Conservation (phyloP, 2,888 invertebrate species). For the Prosopocoilus inquinatus region DNA sequence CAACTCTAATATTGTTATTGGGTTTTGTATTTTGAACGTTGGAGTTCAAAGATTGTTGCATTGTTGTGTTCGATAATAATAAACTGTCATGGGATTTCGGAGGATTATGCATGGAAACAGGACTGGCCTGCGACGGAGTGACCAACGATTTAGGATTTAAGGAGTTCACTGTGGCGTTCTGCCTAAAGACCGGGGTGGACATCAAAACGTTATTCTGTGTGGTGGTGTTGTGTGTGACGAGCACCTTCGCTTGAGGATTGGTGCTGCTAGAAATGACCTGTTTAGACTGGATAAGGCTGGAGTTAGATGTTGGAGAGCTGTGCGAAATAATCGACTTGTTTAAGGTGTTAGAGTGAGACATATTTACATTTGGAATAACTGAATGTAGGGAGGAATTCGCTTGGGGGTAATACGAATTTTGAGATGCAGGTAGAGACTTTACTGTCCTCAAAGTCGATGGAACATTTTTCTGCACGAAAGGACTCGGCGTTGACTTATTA, state of each 20-base stretch:
- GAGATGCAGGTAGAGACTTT: slow-evolving; percentile 3
- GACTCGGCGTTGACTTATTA: slow-evolving; percentile 5
- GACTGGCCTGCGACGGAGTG: not conserved
- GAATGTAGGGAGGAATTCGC: slow-evolving; percentile 8
- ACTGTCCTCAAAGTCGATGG: slow-evolving; percentile 12
- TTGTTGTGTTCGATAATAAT: not conserved
- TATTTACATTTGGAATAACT: slow-evolving; percentile 1
- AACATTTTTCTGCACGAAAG: slow-evolving; percentile 23
- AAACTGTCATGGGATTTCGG: not conserved
- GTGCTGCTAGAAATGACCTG: slow-evolving; percentile 11
- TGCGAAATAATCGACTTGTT: slow-evolving; percentile 13
- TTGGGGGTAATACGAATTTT: slow-evolving; percentile 10
- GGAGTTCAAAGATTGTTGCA: not conserved
- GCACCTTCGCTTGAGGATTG: slow-evolving; percentile 5
- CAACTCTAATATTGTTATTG: slow-evolving; percentile 17
- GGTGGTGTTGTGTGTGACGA: slow-evolving; percentile 8
- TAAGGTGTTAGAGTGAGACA: slow-evolving; percentile 18
- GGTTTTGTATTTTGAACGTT: not conserved
- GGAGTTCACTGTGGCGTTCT: not conserved
- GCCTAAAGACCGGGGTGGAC: not conserved
- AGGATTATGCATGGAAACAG: not conserved
- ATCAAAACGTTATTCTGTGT: slow-evolving; percentile 4
- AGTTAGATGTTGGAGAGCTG: slow-evolving; percentile 17
- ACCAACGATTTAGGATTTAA: not conserved
- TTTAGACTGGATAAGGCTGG: slow-evolving; percentile 13